Conservation (phyloP, 2,888 invertebrate species). For the Drosophila maculinotata region DNA sequence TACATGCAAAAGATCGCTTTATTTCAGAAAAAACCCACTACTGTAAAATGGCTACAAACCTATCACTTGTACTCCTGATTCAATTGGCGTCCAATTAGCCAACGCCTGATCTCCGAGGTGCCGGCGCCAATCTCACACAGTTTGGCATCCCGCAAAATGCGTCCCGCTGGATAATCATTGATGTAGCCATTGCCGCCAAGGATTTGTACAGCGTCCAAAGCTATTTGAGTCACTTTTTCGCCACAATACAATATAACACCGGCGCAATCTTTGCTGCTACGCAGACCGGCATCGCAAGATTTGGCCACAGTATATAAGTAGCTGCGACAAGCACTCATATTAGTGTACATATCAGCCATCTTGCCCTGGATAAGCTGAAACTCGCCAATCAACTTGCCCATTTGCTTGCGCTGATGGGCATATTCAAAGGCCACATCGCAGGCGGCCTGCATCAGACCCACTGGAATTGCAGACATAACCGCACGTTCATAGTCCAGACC, state of each 20-base stretch:
- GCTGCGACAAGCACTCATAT: slow-evolving; percentile 93
- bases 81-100: slow-evolving; percentile 95
- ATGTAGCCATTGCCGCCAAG: slow-evolving; percentile 99
- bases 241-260: slow-evolving; percentile 96
- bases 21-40: neutral
- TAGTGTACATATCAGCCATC: slow-evolving; percentile 87
- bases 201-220: slow-evolving; percentile 97
- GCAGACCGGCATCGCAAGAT: slow-evolving; percentile 91
- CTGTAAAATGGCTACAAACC: neutral
- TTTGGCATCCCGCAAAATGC: slow-evolving; percentile 97
- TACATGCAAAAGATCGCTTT: neutral
- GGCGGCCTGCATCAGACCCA: slow-evolving; percentile 98
- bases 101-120: slow-evolving; percentile 96
- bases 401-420: slow-evolving; percentile 97
- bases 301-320: slow-evolving; percentile 96
- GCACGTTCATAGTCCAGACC: slow-evolving; percentile 97
- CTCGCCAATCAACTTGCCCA: slow-evolving; percentile 94
- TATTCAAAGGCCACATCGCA: slow-evolving; percentile 97
- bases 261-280: slow-evolving; percentile 96
- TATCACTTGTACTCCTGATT: slow-evolving; percentile 91
- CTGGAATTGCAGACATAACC: slow-evolving; percentile 95
- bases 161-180: slow-evolving; percentile 98
- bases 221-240: slow-evolving; percentile 95
- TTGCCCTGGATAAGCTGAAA: slow-evolving; percentile 96
- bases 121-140: slow-evolving; percentile 99